Conservation (phyloP, 2,888 invertebrate species). For the Ennomos erosarius region DNA sequence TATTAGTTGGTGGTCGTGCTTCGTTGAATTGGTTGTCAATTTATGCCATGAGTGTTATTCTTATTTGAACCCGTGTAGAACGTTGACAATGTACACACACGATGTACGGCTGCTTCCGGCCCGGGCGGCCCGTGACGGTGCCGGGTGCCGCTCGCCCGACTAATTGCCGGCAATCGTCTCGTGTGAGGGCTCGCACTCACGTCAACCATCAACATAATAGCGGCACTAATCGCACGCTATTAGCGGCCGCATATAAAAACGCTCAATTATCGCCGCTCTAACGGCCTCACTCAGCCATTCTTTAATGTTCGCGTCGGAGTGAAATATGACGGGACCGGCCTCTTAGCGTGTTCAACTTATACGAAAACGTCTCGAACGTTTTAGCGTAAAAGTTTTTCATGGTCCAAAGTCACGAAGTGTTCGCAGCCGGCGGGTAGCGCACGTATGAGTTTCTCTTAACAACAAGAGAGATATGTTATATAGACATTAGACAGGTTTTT, state of each 20-base stretch:
- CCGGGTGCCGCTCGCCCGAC: too few relatives aligned
- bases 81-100: too few relatives aligned
- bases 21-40: too few relatives aligned
- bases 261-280: constrained; percentile 22
- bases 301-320: constrained; percentile 23
- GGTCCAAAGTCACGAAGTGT: constrained; percentile 13
- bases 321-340: constrained; percentile 24
- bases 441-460: too few relatives aligned
- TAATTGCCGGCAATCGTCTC: too few relatives aligned
- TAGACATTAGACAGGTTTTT: too few relatives aligned
- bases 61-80: too few relatives aligned
- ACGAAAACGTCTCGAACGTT: constrained; percentile 22
- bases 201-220: constrained; percentile 4
- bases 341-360: constrained; percentile 24
- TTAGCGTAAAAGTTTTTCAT: constrained; percentile 13
- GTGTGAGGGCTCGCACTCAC: neutral
- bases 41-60: too few relatives aligned
- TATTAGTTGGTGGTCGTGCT: too few relatives aligned
- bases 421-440: neutral
- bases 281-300: constrained; percentile 19
- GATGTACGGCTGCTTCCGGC: too few relatives aligned
- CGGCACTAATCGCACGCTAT: constrained; percentile 13
- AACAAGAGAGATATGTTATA: too few relatives aligned
- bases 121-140: too few relatives aligned
- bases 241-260: constrained; percentile 21